Evolutionary conservation across 23 tunicate genomes (phyloP).

Genomic region (Halocynthia aurantium): DNA sequence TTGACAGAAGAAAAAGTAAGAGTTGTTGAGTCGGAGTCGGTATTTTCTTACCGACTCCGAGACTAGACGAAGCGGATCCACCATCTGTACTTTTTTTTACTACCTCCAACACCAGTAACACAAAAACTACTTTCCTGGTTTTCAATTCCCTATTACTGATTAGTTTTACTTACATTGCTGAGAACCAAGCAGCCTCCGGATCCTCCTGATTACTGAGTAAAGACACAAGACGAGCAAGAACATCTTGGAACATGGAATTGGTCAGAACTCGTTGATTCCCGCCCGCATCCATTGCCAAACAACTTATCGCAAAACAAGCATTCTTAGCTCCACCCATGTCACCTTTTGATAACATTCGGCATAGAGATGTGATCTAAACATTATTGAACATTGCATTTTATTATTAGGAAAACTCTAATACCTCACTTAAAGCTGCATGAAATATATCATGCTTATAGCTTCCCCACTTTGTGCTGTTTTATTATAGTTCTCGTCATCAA

Average conservation of each 20-base stretch:
- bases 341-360: conserved; percentile 81
- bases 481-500: too few relatives aligned
- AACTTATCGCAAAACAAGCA: conserved; percentile 94
- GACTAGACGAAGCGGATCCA: too few relatives aligned
- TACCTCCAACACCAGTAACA: too few relatives aligned
- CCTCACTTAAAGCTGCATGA: too few relatives aligned
- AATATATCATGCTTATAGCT: too few relatives aligned
- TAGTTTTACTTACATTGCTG: conserved; percentile 62
- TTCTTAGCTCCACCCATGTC: conserved; percentile 83
- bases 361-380: conserved; percentile 50
- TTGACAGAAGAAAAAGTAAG: too few relatives aligned
- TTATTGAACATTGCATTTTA: background rate
- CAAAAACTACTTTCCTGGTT: too few relatives aligned
- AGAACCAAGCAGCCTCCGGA: conserved; percentile 86
- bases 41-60: too few relatives aligned
- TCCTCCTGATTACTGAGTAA: conserved; percentile 60
- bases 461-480: too few relatives aligned
- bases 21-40: too few relatives aligned
- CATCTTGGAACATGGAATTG: conserved; percentile 37
- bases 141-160: background rate
- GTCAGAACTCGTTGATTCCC: conserved; percentile 56
- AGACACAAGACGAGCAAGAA: conserved; percentile 32
- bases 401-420: background rate
- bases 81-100: too few relatives aligned
- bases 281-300: conserved; percentile 63